Conservation (phyloP, 2,888 invertebrate species). For the Sphaerophoria rueppellii region DNA sequence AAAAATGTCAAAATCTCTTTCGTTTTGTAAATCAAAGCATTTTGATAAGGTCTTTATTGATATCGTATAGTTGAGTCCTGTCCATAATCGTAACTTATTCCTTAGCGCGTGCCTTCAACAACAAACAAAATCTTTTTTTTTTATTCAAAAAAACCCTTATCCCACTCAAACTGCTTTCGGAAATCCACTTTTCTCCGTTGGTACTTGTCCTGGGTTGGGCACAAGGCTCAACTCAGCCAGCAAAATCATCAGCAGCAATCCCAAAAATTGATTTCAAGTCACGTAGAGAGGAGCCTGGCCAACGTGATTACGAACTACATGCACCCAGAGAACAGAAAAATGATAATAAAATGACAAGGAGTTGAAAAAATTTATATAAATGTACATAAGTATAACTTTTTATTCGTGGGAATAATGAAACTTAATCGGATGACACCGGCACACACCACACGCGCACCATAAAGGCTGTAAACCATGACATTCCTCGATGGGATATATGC, state of each 20-base stretch:
- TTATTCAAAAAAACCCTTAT: conserved; percentile 6
- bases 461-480: conserved; percentile 68
- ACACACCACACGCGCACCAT: conserved; percentile 64
- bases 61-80: conserved; percentile 7
- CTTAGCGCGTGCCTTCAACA: conserved; percentile 61
- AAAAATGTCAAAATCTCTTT: conserved; percentile 56
- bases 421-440: conserved; percentile 71
- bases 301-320: conserved; percentile 71
- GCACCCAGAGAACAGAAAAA: conserved; percentile 52
- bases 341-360: conserved; percentile 63
- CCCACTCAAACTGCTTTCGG: conserved; percentile 39
- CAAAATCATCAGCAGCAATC: conserved; percentile 45
- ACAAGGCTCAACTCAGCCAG: neutral
- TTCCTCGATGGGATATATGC: conserved; percentile 60
- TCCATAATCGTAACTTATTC: conserved; percentile 54
- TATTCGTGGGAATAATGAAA: conserved; percentile 72
- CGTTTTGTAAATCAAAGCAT: conserved; percentile 63
- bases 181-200: neutral
- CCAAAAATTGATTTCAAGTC: conserved; percentile 72
- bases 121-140: conserved; percentile 12
- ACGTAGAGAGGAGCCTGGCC: conserved; percentile 54
- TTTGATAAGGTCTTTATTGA: conserved; percentile 53
- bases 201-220: neutral
- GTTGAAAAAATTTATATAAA: conserved; percentile 5
- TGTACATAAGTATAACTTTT: conserved; percentile 32